phyloP scores from a whole-genome alignment of 2,888 invertebrate species.

The Athalia cordata region DNA sequence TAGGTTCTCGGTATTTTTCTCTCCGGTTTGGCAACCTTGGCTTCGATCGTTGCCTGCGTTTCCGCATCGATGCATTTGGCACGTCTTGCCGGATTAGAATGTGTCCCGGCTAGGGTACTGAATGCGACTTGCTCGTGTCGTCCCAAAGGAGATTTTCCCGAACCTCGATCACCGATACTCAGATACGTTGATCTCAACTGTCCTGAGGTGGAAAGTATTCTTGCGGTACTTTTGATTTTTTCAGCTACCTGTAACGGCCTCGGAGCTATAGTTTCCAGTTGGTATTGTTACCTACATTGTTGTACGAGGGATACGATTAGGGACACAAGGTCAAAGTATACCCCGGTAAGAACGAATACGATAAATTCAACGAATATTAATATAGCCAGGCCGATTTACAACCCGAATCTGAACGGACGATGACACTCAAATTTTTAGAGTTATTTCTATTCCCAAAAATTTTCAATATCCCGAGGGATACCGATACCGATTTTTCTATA shows the following conservation, averaged over 20 bases:
- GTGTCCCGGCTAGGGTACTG: slow-evolving; percentile 62
- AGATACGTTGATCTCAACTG: slow-evolving; percentile 66
- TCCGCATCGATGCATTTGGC: slow-evolving; percentile 63
- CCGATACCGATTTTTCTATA: no score
- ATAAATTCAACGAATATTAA: slow-evolving; percentile 45
- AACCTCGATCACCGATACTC: slow-evolving; percentile 55
- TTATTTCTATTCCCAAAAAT: background rate
- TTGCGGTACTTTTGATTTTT: slow-evolving; percentile 64
- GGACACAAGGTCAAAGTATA: slow-evolving; percentile 62
- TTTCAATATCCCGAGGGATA: no score
- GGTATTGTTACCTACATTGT: slow-evolving; percentile 68
- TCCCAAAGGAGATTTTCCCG: slow-evolving; percentile 52
- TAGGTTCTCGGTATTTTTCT: slow-evolving; percentile 62
- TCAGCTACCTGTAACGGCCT: slow-evolving; percentile 65
- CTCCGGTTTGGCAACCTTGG: slow-evolving; percentile 58
- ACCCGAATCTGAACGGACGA: slow-evolving; percentile 56
- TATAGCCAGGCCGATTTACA: slow-evolving; percentile 55
- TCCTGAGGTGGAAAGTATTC: slow-evolving; percentile 66
- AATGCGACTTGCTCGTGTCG: slow-evolving; percentile 67
- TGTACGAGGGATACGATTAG: slow-evolving; percentile 61
- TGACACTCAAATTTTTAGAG: slow-evolving; percentile 47
- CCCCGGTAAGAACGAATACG: slow-evolving; percentile 62
- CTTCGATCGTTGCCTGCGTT: slow-evolving; percentile 62
- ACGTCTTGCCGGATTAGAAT: slow-evolving; percentile 63
- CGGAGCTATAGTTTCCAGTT: slow-evolving; percentile 60